These are phyloP conservation scores for Cantharis lateralis DNA, from an alignment of 2,888 invertebrate genomes.

Conservation along the genomic window DNA sequence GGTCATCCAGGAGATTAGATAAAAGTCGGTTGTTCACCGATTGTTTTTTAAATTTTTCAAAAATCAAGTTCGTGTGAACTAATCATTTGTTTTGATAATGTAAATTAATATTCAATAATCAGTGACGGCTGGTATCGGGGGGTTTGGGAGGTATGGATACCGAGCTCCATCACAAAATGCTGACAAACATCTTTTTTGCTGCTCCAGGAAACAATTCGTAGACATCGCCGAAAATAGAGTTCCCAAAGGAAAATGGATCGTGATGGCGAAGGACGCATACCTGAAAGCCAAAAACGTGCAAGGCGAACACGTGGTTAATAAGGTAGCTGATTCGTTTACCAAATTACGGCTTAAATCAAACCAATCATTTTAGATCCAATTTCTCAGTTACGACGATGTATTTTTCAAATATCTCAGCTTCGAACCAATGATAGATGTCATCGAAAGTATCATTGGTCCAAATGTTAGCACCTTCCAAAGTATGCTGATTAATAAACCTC, in stretches of 20 bases:
- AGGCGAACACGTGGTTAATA: slow-evolving; percentile 72
- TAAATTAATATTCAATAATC: too few relatives aligned
- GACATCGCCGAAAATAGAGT: slow-evolving; percentile 70
- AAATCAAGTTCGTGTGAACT: too few relatives aligned
- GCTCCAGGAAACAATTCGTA: slow-evolving; percentile 66
- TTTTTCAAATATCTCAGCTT: slow-evolving; percentile 70
- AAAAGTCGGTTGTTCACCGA: too few relatives aligned
- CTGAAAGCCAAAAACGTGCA: slow-evolving; percentile 61
- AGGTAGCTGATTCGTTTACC: slow-evolving; percentile 49
- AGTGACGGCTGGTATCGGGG: too few relatives aligned
- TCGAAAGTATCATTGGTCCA: slow-evolving; percentile 75
- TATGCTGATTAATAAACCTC: slow-evolving; percentile 91
- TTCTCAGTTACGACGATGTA: slow-evolving; percentile 74
- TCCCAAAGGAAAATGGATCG: slow-evolving; percentile 60
- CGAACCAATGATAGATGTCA: slow-evolving; percentile 68
- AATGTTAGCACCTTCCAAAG: slow-evolving; percentile 79
- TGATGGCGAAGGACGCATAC: slow-evolving; percentile 69
- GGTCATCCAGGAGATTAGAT: too few relatives aligned
- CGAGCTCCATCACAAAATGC: too few relatives aligned
- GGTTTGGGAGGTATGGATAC: too few relatives aligned
- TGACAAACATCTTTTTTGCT: too few relatives aligned
- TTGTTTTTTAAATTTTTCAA: too few relatives aligned
- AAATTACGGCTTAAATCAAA: background rate
- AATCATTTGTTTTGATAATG: too few relatives aligned
- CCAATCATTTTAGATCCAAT: slow-evolving; percentile 63